Conservation (phyloP, 35 echinoderm and acorn worm genomes). For the Holothuria glaberrima region DNA sequence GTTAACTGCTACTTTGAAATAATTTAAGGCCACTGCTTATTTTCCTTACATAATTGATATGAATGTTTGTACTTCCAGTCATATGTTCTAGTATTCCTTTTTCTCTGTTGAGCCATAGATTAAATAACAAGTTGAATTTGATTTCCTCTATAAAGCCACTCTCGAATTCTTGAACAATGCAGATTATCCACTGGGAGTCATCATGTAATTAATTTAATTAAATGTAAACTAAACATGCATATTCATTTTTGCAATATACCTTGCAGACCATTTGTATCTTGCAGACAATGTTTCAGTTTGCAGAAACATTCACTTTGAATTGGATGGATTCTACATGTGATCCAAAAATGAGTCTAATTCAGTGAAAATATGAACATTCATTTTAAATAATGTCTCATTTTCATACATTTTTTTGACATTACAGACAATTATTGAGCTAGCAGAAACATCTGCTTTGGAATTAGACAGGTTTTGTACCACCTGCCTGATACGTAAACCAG, state of each 20-base stretch:
- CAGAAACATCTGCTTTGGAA: conserved; percentile 72
- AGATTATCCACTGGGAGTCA: too few species aligned
- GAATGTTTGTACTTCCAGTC: too few species aligned
- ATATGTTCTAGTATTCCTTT: too few species aligned
- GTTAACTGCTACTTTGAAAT: too few species aligned
- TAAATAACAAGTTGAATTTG: too few species aligned
- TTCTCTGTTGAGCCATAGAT: too few species aligned
- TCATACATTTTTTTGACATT: not conserved
- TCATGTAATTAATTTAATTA: too few species aligned
- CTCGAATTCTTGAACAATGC: too few species aligned
- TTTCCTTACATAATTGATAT: too few species aligned
- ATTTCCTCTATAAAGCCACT: too few species aligned
- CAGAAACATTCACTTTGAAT: not conserved
- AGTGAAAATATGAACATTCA: not conserved
- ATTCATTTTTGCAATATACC: not conserved
- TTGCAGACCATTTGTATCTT: not conserved
- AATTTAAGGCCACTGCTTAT: too few species aligned
- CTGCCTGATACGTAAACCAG: conserved; percentile 86
- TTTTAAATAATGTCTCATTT: not conserved
- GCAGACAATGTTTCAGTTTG: not conserved
- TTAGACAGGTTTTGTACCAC: conserved; percentile 92
- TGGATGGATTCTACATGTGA: not conserved
- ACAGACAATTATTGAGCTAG: conserved; percentile 88
- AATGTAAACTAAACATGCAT: too few species aligned
- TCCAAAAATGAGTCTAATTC: not conserved